phyloP scores from a whole-genome alignment of 2,113 vertebrate species.

The Potamarius usumacintae region DNA sequence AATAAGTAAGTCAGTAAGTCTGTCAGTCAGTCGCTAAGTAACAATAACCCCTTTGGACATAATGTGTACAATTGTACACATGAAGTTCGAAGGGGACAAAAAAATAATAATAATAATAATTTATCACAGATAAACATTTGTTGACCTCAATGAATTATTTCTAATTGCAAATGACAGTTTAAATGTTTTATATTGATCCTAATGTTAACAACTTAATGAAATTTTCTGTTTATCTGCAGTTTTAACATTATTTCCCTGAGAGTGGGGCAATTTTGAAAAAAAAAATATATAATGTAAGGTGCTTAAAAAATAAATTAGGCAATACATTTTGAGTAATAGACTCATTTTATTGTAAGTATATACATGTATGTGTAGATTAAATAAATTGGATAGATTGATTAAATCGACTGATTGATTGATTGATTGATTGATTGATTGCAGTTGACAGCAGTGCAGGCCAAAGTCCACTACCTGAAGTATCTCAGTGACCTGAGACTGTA shows the following conservation, averaged over 20 bases:
- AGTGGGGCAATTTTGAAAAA: neutral
- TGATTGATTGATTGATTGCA: conserved; percentile 57
- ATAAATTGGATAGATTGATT: neutral
- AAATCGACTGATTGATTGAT: neutral
- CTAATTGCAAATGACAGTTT: neutral
- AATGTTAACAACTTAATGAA: neutral
- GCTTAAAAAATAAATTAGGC: neutral
- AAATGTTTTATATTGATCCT: neutral
- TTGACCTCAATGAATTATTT: neutral
- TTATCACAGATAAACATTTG: neutral
- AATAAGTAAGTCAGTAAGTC: neutral
- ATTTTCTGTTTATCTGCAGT: no score
- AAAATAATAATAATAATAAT: neutral
- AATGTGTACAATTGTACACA: no score
- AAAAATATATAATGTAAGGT: neutral
- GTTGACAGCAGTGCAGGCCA: conserved; percentile 97
- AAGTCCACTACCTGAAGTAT: conserved; percentile 97
- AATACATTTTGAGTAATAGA: neutral
- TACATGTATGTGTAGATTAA: neutral
- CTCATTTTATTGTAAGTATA: neutral
- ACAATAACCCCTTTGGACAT: no score
- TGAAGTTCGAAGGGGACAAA: no score
- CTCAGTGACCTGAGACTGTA: conserved; percentile 94
- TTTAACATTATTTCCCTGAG: neutral
- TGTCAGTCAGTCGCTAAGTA: no score